Conservation (phyloP, 2,797 vertebrate species). For the Sciurus vulgaris region DNA sequence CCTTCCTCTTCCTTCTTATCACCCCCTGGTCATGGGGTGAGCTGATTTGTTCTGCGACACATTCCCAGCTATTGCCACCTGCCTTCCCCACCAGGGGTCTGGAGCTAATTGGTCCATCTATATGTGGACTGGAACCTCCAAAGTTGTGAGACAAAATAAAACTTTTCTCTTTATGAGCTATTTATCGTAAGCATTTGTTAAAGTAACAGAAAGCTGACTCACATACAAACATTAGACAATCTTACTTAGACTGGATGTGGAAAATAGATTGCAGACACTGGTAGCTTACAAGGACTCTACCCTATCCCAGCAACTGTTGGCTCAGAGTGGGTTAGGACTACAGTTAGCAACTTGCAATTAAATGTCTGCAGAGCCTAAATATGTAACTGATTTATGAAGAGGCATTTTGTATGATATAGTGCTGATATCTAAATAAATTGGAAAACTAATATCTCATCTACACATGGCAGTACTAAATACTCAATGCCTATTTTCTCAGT, state of each 20-base stretch:
- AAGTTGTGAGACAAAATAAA: neutral
- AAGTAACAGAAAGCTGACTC: neutral
- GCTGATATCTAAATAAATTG: neutral
- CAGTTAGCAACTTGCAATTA: neutral
- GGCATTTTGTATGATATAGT: neutral
- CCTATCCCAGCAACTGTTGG: neutral
- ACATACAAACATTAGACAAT: neutral
- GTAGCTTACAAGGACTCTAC: neutral
- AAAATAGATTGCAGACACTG: neutral
- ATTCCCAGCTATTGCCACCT: too few relatives aligned
- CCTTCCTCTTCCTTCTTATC: too few relatives aligned
- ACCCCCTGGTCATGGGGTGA: neutral
- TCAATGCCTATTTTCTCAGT: neutral
- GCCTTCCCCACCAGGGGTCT: neutral
- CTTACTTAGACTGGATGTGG: neutral
- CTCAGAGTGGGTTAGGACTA: fast-evolving
- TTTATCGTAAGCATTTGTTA: neutral
- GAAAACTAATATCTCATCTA: neutral
- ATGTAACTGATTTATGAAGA: neutral
- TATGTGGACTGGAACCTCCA: too few relatives aligned
- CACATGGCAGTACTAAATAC: neutral
- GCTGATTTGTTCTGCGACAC: too few relatives aligned
- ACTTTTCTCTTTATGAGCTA: too few relatives aligned
- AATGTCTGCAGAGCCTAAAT: neutral
- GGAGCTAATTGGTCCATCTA: too few relatives aligned